These are phyloP conservation scores for Sitodiplosis mosellana DNA, from an alignment of 1,140 invertebrate genomes.

Conservation along the genomic window DNA sequence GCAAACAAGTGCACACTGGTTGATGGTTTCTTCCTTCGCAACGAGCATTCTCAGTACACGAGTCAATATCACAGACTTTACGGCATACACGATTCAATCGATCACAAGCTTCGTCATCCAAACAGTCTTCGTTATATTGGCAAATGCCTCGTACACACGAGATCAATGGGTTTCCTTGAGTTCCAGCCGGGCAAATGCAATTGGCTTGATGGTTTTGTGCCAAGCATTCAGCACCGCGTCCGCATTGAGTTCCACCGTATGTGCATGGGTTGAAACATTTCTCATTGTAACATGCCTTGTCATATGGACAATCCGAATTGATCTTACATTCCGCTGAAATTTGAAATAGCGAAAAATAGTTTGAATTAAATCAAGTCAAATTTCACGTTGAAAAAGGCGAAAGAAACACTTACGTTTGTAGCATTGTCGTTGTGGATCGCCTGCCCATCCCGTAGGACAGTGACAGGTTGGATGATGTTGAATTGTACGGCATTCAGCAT, in stretches of 20 bases:
- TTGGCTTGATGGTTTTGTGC: constrained; percentile 53
- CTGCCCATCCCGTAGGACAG: constrained; percentile 67
- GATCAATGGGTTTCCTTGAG: constrained; percentile 61
- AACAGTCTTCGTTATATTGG: constrained; percentile 78
- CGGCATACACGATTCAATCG: constrained; percentile 65
- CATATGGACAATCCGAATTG: constrained; percentile 69
- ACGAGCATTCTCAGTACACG: constrained; percentile 52
- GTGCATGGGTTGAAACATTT: constrained; percentile 65
- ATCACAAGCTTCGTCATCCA: constrained; percentile 69
- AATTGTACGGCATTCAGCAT: constrained; percentile 54
- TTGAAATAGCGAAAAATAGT: neutral
- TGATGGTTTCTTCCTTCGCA: constrained; percentile 58
- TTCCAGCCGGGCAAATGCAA: constrained; percentile 66
- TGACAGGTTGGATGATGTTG: constrained; percentile 59
- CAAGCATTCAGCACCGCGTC: constrained; percentile 57
- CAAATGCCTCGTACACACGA: constrained; percentile 69
- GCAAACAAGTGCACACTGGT: constrained; percentile 55
- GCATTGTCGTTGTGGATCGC: constrained; percentile 68
- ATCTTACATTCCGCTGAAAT: constrained; percentile 60
- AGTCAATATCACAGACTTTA: constrained; percentile 57
- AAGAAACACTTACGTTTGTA: constrained; percentile 56
- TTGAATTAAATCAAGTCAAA: constrained; percentile 1
- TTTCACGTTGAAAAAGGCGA: constrained; percentile 2
- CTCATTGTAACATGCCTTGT: constrained; percentile 58
- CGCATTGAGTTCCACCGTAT: constrained; percentile 41